A percentile compares a stretch with the other conserved stretches of the same genome.
Evolutionary conservation across 2,113 vertebrate species (phyloP).

Genomic region (Alethe diademata): DNA sequence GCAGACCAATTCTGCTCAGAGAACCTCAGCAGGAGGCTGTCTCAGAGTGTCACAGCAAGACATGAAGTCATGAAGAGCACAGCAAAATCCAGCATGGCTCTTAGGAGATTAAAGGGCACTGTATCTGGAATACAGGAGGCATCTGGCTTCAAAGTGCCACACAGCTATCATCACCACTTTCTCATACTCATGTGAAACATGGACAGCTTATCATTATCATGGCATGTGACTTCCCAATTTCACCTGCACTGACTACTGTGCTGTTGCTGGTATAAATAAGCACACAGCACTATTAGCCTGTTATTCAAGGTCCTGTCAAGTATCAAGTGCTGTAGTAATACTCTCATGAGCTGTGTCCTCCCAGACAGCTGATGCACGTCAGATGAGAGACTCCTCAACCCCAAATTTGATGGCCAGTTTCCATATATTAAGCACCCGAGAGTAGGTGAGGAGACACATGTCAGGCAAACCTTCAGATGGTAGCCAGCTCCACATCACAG

Average conservation of each 20-base stretch:
- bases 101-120: not conserved
- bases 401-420: not conserved
- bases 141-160: not conserved
- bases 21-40: not conserved
- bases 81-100: not conserved
- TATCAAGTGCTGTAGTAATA: not conserved
- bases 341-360: not conserved
- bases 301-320: not conserved
- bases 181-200: not conserved
- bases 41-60: not conserved
- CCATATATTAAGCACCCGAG: not conserved
- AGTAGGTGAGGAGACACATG: not conserved
- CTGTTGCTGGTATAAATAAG: not conserved
- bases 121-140: slow-evolving; percentile 8
- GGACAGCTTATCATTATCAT: not conserved
- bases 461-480: not conserved
- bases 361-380: not conserved
- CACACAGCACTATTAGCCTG: not conserved
- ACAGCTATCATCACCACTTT: slow-evolving; percentile 20
- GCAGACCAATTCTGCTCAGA: not conserved
- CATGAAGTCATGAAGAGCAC: not conserved
- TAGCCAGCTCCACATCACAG: not conserved
- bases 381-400: not conserved
- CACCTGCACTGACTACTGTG: not conserved
- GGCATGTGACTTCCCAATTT: not conserved